A percentile compares a stretch with the other conserved stretches of the same genome.
These are phyloP conservation scores for Forbesichthys papilliferus DNA, from an alignment of 2,113 vertebrate genomes.

Conservation along the genomic window DNA sequence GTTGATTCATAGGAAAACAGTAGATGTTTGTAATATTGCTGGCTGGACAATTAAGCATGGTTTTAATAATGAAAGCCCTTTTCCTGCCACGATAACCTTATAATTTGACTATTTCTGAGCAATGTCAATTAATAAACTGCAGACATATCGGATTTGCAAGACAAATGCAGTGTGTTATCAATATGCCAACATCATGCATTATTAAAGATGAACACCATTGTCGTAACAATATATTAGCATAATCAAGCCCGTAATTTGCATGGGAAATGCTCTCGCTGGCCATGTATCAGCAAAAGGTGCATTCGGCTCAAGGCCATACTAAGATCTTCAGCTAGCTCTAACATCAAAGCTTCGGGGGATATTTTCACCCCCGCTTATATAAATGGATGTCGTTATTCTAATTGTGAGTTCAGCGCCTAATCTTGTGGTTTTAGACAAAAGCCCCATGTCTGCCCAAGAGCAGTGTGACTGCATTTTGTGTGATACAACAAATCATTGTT, in stretches of 20 bases:
- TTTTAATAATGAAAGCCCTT: conserved; percentile 8
- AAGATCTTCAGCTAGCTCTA: conserved; percentile 6
- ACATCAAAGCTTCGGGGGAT: conserved; percentile 1
- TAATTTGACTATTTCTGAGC: conserved; percentile 25
- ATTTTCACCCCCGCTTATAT: background rate
- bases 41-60: too few species aligned
- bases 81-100: conserved; percentile 12
- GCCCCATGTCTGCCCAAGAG: background rate
- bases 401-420: background rate
- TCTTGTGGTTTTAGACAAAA: background rate
- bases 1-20: too few species aligned
- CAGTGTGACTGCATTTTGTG: background rate
- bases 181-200: conserved; percentile 76
- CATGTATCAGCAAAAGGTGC: conserved; percentile 33
- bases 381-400: conserved; percentile 1
- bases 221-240: conserved; percentile 75
- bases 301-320: conserved; percentile 9
- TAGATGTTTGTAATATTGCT: too few species aligned
- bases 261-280: conserved; percentile 43
- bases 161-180: conserved; percentile 68
- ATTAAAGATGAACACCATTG: conserved; percentile 72
- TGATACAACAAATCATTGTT: background rate
- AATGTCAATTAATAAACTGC: conserved; percentile 56
- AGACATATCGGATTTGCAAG: conserved; percentile 56
- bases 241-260: conserved; percentile 70